Evolutionary conservation across 2,797 vertebrate species (phyloP).

Genomic region (Paratrypauchen microcephalus): DNA sequence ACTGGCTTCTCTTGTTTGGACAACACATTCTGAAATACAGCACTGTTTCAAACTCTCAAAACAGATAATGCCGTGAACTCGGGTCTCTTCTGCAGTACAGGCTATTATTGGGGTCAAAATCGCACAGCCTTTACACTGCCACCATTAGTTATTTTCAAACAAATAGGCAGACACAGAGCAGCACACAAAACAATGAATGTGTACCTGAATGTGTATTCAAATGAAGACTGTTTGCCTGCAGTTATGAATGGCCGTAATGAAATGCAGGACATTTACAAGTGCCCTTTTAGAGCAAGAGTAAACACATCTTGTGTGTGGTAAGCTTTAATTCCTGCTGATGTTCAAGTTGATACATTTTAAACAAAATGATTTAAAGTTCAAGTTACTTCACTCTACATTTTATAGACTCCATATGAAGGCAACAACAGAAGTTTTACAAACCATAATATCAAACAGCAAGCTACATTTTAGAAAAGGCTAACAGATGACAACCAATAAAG

Average conservation of each 20-base stretch:
- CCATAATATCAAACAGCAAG: constrained; percentile 26
- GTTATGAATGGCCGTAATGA: constrained; percentile 41
- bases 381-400: constrained; percentile 7
- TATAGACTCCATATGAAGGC: background rate
- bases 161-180: constrained; percentile 13
- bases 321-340: constrained; percentile 1
- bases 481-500: background rate
- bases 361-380: background rate
- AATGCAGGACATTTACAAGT: constrained; percentile 49
- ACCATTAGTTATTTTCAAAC: constrained; percentile 17
- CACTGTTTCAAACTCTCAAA: constrained; percentile 18
- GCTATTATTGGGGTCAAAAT: constrained; percentile 14
- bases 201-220: constrained; percentile 27
- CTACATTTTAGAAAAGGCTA: constrained; percentile 10
- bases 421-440: constrained; percentile 45
- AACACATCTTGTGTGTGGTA: background rate
- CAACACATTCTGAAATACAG: constrained; percentile 66
- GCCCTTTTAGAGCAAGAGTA: constrained; percentile 44
- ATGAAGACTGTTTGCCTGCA: constrained; percentile 25
- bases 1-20: constrained; percentile 72
- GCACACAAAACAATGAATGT: constrained; percentile 15
- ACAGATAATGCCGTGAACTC: background rate
- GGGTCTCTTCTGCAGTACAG: background rate
- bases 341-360: background rate
- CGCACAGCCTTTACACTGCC: constrained; percentile 17